Conservation (phyloP, 2,888 invertebrate species). For the Schrankia costaestrigalis region DNA sequence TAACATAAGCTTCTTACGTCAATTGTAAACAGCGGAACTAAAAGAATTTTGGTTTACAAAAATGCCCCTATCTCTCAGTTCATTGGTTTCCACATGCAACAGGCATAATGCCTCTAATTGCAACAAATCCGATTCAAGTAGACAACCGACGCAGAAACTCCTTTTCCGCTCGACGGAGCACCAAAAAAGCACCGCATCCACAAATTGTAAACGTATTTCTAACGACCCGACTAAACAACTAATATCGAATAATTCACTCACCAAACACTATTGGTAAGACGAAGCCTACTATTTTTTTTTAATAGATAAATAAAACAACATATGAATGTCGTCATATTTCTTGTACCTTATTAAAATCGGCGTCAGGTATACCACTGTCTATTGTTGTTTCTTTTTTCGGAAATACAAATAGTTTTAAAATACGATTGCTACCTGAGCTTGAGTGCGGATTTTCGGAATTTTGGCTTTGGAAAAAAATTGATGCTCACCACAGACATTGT, state of each 20-base stretch:
- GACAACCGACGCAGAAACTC: constrained; percentile 63
- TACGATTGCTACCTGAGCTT: constrained; percentile 73
- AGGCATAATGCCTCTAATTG: constrained; percentile 58
- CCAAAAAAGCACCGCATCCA: constrained; percentile 57
- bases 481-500: constrained; percentile 79
- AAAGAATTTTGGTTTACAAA: constrained; percentile 21
- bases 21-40: constrained; percentile 16
- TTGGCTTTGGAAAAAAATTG: constrained; percentile 66
- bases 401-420: constrained; percentile 76
- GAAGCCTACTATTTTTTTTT: constrained; percentile 34
- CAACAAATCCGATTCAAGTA: constrained; percentile 64
- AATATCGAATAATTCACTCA: constrained; percentile 65
- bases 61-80: constrained; percentile 30
- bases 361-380: constrained; percentile 69
- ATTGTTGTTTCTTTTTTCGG: constrained; percentile 72
- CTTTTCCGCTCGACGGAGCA: constrained; percentile 53
- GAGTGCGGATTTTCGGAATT: constrained; percentile 74
- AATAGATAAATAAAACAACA: constrained; percentile 57
- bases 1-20: constrained; percentile 12
- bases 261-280: constrained; percentile 42
- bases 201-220: constrained; percentile 62
- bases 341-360: constrained; percentile 73
- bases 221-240: constrained; percentile 55
- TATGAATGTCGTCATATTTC: constrained; percentile 72
- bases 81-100: constrained; percentile 43